A percentile compares a stretch with the other conserved stretches of the same genome.
These are phyloP conservation scores for Yponomeuta cagnagella DNA, from an alignment of 2,888 invertebrate species.

Conservation along the genomic window DNA sequence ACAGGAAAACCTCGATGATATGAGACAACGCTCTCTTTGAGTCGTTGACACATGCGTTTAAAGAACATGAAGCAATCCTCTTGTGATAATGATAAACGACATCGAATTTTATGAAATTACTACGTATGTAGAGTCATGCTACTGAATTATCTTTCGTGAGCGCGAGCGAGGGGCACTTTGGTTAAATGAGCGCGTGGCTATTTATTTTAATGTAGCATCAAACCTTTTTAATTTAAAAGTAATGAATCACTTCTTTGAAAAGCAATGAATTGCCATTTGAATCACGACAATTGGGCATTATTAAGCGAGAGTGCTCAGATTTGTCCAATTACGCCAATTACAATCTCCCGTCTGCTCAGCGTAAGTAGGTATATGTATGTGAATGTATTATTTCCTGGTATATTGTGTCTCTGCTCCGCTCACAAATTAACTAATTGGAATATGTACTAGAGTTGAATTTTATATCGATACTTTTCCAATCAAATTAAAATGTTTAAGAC, in stretches of 20 bases:
- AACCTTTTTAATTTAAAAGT: slow-evolving; percentile 56
- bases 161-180: slow-evolving; percentile 2
- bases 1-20: not conserved
- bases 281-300: slow-evolving; percentile 70
- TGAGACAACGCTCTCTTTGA: not conserved
- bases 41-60: not conserved
- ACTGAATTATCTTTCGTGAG: not conserved
- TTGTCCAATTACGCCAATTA: slow-evolving; percentile 74
- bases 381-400: slow-evolving; percentile 68
- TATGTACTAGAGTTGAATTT: slow-evolving; percentile 24
- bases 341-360: slow-evolving; percentile 55
- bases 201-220: slow-evolving; percentile 26
- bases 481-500: too few relatives aligned
- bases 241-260: slow-evolving; percentile 69
- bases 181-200: slow-evolving; percentile 8
- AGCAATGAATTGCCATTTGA: slow-evolving; percentile 69
- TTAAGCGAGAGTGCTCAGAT: slow-evolving; percentile 67
- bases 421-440: slow-evolving; percentile 71
- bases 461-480: not conserved
- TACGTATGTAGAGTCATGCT: not conserved
- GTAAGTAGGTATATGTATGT: slow-evolving; percentile 35
- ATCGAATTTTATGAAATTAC: slow-evolving; percentile 2
- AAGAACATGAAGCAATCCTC: not conserved
- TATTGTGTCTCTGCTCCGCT: slow-evolving; percentile 69
- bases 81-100: slow-evolving; percentile 1